Evolutionary conservation across 1,140 invertebrate genomes (phyloP), one percentile per base, ranked within the genome.

Genomic region (Cyclargus thomasi): DNA sequence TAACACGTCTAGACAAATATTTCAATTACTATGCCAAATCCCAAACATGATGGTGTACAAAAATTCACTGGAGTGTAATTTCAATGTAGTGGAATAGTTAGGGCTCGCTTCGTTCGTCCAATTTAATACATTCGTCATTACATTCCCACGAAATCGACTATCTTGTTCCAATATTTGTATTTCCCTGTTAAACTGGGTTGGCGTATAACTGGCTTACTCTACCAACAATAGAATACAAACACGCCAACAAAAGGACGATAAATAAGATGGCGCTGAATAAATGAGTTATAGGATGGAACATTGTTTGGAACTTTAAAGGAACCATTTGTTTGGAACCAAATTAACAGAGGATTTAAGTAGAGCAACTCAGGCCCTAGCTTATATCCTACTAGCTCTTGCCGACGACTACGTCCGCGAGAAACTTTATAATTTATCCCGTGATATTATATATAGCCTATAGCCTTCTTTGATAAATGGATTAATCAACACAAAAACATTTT

Each of bases 191-290:
- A 47, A 47, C 39, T 47, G 39, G 39, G 39, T 47, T 47, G 14
- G 39, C 14, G 39, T 47, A 14, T 47, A 47, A 47, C 39, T 16
- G 39, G 39, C 39, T 29, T 29, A 29, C 53, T 59, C 6, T 59
- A 10, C 18, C 17, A 59, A 59, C 55, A 59, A 59, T 21, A 21
- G 18, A 59, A 55, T 16, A 55, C 55, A 59, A 59, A 59, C 55
- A 55, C 0, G n/a, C 20, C 8, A 59, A 20, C 55, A 59, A 21
- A 59, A 59, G 18, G 55, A 59, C 17, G 20, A 59, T 20, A 59
- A 59, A 59, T 59, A 59, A 59, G 55, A 22, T 59, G 14, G 18
- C 20, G 20, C 1, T 59, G 55, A 59, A 8, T 55, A 55, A 55
- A 21, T 59, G 1, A 11, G 17, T 59, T 59, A 57, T 59, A 21